phyloP scores from a whole-genome alignment of 2,888 invertebrate genomes.

The Drosophila pseudotalamancana region DNA sequence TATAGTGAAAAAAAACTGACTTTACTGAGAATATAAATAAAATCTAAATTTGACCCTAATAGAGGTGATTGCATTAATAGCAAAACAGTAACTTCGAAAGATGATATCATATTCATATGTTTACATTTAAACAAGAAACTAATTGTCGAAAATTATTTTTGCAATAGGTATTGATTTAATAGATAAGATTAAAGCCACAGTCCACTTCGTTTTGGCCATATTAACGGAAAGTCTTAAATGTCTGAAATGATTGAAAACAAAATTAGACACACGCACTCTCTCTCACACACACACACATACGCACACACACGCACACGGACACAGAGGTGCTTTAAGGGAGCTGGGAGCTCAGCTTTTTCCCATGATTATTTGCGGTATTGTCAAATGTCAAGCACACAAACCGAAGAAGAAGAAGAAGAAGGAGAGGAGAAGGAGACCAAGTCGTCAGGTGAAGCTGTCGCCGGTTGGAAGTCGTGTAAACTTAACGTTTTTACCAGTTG shows the following conservation, averaged over 20 bases:
- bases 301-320: slow-evolving; percentile 1
- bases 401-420: slow-evolving; percentile 22
- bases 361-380: slow-evolving; percentile 82
- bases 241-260: slow-evolving; percentile 53
- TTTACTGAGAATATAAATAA: no score
- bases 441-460: slow-evolving; percentile 58
- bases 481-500: slow-evolving; percentile 67
- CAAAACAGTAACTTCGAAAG: no score
- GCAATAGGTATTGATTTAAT: neutral
- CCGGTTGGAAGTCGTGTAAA: slow-evolving; percentile 73
- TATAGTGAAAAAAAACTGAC: no score
- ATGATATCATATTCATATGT: no score
- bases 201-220: no score
- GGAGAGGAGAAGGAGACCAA: slow-evolving; percentile 22
- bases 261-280: slow-evolving; percentile 38
- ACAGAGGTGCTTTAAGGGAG: slow-evolving; percentile 7
- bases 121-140: no score
- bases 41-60: no score
- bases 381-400: slow-evolving; percentile 80
- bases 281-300: slow-evolving; percentile 8
- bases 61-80: no score
- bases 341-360: slow-evolving; percentile 67
- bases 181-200: neutral
- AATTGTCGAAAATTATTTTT: no score
- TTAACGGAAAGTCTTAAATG: no score